Percentiles rank a stretch among this genome's conserved stretches.
These are phyloP conservation scores for Oreohelix idahoensis DNA, from an alignment of 1,140 invertebrate species.

Conservation along the genomic window DNA sequence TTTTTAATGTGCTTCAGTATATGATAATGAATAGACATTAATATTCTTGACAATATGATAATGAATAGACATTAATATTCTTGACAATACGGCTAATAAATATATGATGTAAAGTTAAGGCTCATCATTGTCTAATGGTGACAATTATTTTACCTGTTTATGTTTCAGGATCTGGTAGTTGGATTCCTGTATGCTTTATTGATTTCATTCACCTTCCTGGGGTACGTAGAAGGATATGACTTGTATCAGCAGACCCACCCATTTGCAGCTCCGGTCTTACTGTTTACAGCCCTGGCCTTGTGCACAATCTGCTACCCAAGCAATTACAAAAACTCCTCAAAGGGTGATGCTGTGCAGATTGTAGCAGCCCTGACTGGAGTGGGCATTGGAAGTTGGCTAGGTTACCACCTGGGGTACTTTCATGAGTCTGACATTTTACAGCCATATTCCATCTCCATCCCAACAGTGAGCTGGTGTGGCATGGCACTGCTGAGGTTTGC, in stretches of 20 bases:
- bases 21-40: no score
- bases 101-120: no score
- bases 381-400: constrained; percentile 86
- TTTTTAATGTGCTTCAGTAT: no score
- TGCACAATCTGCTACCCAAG: constrained; percentile 81
- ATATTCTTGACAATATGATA: no score
- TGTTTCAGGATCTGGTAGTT: constrained; percentile 72
- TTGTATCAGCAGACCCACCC: constrained; percentile 81
- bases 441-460: constrained; percentile 75
- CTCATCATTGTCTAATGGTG: no score
- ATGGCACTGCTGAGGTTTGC: constrained; percentile 83
- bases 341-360: constrained; percentile 90
- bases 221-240: constrained; percentile 83
- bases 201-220: constrained; percentile 82
- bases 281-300: constrained; percentile 80
- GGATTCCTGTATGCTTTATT: constrained; percentile 79
- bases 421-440: constrained; percentile 77
- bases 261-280: constrained; percentile 79
- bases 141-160: constrained; percentile 2
- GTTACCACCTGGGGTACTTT: constrained; percentile 82
- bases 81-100: no score
- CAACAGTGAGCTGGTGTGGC: constrained; percentile 83
- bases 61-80: no score
- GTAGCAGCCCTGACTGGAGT: constrained; percentile 83
- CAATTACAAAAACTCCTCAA: constrained; percentile 68